Conservation (phyloP, 2,113 vertebrate genomes). For the Lepisosteus oculatus region DNA sequence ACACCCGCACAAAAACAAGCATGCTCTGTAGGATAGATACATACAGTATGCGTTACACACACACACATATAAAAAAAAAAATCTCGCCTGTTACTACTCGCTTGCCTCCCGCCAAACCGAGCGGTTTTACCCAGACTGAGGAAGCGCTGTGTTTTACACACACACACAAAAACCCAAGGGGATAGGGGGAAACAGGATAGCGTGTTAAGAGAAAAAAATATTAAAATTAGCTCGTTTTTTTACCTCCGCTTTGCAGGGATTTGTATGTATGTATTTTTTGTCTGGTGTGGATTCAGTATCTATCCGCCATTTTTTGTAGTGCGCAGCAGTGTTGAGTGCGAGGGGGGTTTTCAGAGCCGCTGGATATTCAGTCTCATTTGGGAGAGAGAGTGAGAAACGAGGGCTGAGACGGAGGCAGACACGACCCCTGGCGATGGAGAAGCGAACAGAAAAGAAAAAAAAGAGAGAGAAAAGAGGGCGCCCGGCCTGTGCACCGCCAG, state of each 20-base stretch:
- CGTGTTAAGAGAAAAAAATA: slow-evolving; percentile 12
- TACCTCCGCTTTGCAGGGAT: slow-evolving; percentile 58
- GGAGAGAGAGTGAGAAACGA: not conserved
- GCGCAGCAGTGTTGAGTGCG: slow-evolving; percentile 13
- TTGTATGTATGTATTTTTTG: slow-evolving; percentile 42
- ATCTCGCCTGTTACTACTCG: no score
- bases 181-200: slow-evolving; percentile 12
- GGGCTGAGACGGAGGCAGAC: not conserved
- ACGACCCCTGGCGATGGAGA: slow-evolving; percentile 27
- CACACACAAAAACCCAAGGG: not conserved
- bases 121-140: no score
- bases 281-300: slow-evolving; percentile 61
- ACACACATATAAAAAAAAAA: no score
- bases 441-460: not conserved
- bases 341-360: slow-evolving; percentile 1
- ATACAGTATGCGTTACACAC: no score
- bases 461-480: no score
- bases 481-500: not conserved
- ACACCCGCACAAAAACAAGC: slow-evolving; percentile 1
- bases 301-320: slow-evolving; percentile 64
- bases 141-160: not conserved
- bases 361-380: slow-evolving; percentile 8
- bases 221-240: slow-evolving; percentile 38
- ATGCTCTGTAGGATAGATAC: not conserved
- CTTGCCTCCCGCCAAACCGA: no score